Evolutionary conservation across 2,113 vertebrate species (phyloP), one percentile per base, ranked within the genome.

Genomic region (Ceyx melanurus): DNA sequence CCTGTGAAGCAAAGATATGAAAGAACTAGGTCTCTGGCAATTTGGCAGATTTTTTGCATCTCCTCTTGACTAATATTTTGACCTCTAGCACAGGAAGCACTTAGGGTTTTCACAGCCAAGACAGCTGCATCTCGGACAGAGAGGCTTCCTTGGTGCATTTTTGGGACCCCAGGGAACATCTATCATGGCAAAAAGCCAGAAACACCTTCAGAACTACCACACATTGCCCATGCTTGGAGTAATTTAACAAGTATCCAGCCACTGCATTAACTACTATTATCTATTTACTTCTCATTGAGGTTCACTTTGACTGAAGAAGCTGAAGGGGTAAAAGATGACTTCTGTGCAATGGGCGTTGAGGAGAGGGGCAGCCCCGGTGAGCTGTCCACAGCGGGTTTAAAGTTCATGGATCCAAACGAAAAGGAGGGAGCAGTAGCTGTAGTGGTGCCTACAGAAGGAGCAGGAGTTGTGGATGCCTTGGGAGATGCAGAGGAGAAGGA

Each of bases 201-300:
- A 57, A 78, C 26, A 57, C 33, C 58, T 70, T 72, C 81, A 92
- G 35, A 93, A 82, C 73, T 48, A 89, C 54, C 53, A 75, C 0
- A 61, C 8, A 13, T 2, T 29, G n/a, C 10, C 58, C 20, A 21
- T 3, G 43, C 31, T 68, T 75, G 28, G 22, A 79, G 23, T n/a
- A 92, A 70, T 62, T 66, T 58, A 76, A 84, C 50, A 80, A 75
- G 17, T 6, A 61, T 2, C 51, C 81, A 89, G 15, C 29, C 87
- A 65, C 46, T 82, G 51, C 58, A 85, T n/a, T 86, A 83, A 73
- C 20, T 66, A 57, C 6, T 54, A 11, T 21, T 31, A 78, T 74
- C 10, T 29, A 96, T 94, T 96, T 97, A 99, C 99, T 98, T 98
- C 50, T 99, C 99, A 66, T 61, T 98, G n/a, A 99, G 98, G 98